Evolutionary conservation across 2,113 vertebrate species (phyloP).

Genomic region (Xiphophorus maculatus): DNA sequence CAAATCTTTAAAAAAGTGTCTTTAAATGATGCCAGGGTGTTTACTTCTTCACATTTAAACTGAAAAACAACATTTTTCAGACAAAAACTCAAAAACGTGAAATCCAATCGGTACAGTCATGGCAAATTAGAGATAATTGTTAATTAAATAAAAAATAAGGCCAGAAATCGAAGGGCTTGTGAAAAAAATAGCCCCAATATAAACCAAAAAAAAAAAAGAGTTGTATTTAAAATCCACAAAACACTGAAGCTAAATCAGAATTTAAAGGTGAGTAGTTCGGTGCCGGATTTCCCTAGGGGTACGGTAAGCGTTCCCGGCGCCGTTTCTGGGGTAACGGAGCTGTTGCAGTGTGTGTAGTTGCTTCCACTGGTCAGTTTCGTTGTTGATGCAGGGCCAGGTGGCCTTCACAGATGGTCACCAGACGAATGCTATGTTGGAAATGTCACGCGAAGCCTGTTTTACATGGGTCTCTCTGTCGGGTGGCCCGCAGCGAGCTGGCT

Average conservation of each 20-base stretch:
- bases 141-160: neutral
- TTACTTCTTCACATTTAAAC: too few species aligned
- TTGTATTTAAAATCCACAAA: neutral
- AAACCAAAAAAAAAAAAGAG: neutral
- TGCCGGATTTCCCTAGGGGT: neutral
- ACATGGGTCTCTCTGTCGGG: conserved; percentile 51
- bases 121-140: neutral
- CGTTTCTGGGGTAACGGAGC: neutral
- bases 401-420: conserved; percentile 63
- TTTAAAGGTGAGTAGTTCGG: neutral
- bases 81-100: neutral
- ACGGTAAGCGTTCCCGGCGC: neutral
- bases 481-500: conserved; percentile 26
- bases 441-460: conserved; percentile 58
- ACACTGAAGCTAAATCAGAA: neutral
- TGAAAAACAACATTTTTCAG: too few species aligned
- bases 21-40: too few species aligned
- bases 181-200: too few species aligned
- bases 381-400: conserved; percentile 54
- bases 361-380: conserved; percentile 12
- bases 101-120: neutral
- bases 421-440: conserved; percentile 72
- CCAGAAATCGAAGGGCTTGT: neutral
- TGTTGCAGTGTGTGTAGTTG: neutral
- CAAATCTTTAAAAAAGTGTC: too few species aligned